Evolutionary conservation across 2,797 vertebrate species (phyloP), one percentile per base, ranked within the genome.

Genomic region (Xiphophorus birchmanni): DNA sequence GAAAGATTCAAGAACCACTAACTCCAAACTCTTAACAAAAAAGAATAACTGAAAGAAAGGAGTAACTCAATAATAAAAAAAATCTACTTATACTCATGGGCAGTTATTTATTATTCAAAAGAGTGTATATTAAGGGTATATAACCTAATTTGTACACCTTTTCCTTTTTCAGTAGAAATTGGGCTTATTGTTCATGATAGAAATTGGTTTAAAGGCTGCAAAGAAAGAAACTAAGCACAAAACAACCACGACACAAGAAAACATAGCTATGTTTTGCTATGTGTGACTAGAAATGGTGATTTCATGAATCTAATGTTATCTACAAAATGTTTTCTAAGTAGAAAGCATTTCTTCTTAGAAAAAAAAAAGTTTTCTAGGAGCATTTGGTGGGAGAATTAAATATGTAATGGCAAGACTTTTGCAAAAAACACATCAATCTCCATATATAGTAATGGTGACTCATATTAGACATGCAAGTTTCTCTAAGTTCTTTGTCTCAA

Each of bases 1-100:
- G 89, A 95, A 93, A 87, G 1, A 23, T n/a, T 71, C 2, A 26
- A 44, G 11, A 42, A 12, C 4, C 65, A 42, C 37, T 42, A 23
- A 69, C 37, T 21, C 35, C 17, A 67, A 67, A 40, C 32, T 3
- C 35, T 26, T 37, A 37, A 60, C 1, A 6, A 71, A 71, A 26
- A 44, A 44, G 21, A 12, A 26, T 37, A 44, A 44, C 21, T 32
- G 23, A 23, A 23, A 40, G 37, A 69, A 40, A 23, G 37, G 65
- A 40, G 37, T 42, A 69, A 42, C 35, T 67, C 8, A 40, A 37
- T 10, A 67, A 21, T 21, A 23, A 37, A 37, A 21, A 8, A 35
- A 15, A 67, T 32, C 10, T 40, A 21, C 18, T 37, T 17, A 21
- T 40, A 65, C 9, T 40, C 15, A 17, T 32, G 32, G 10, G 35